Evolutionary conservation across 2,113 vertebrate species (phyloP), one percentile per base, ranked within the genome.

Genomic region (Antennarius striatus): DNA sequence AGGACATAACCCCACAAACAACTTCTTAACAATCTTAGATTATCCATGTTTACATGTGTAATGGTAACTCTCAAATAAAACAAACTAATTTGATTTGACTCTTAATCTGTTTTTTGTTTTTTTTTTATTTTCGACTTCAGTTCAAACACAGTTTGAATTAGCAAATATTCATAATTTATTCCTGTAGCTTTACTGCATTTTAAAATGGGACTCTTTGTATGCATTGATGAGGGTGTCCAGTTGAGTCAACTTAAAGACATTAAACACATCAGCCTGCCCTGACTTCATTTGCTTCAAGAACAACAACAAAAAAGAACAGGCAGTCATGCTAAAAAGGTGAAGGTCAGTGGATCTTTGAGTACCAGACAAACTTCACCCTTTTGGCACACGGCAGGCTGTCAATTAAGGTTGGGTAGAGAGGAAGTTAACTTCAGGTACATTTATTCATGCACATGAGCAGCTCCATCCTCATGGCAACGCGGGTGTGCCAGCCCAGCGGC

Each of bases 401-500:
- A 45, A 63, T 52, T 40, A 15, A 49, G 32, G 68, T 28, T 42
- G 66, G 15, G 56, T 17, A 16, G 54, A 15, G 68, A 46, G 46
- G n/a, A 15, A 15, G 58, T 1, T 0, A 10, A n/a, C 54, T 53
- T 94, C 83, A 96, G 87, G 73, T 64, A 17, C 97, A 99, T 88
- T 94, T 99, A 87, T 90, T 93, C 91, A 94, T 92, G 83, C 97
- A 99, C 88, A 98, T 94, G 12, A 98, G 93, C 68, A 99, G 92
- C 90, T 99, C 98, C 94, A 98, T 93, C 73, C 97, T 92, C 66
- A 96, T 81, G 73, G 95, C 96, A n/a, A 98, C 98, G 82, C 98
- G 97, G 22, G 96, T 95, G 36, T 98, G 96, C 97, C 96, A 99
- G 82, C 97, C 96, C 79, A 99, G 92, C 0, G 98, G 98, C 80